A percentile compares a stretch with the other conserved stretches of the same genome.
phyloP scores from a whole-genome alignment of 2,113 vertebrate species.

The Axis porcinus region DNA sequence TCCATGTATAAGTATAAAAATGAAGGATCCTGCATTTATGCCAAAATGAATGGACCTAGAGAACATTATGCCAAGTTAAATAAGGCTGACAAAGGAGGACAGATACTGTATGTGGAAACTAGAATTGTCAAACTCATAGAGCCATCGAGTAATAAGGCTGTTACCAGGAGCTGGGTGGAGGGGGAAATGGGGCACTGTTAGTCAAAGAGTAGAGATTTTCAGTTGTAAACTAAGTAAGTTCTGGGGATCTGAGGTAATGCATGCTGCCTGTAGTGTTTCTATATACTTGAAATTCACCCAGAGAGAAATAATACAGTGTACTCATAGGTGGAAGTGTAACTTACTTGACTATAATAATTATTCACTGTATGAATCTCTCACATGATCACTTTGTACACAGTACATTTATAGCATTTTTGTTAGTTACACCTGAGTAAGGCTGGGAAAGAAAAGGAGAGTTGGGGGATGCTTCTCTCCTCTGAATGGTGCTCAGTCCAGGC shows the following conservation, averaged over 20 bases:
- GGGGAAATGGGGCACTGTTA: not conserved
- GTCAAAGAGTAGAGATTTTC: not conserved
- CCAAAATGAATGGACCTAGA: not conserved
- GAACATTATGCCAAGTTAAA: too few species aligned
- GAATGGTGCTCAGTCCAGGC: not conserved
- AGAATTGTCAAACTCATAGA: not conserved
- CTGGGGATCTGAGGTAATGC: not conserved
- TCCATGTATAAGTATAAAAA: not conserved
- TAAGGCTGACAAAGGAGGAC: not conserved
- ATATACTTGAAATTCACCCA: not conserved
- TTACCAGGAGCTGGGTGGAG: not conserved
- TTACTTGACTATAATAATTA: not conserved
- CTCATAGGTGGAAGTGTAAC: too few species aligned
- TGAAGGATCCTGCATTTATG: too few species aligned
- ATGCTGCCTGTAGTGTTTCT: not conserved
- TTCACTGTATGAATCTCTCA: not conserved
- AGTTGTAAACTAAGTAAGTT: not conserved
- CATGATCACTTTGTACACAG: not conserved
- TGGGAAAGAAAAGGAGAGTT: not conserved
- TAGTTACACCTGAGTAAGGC: not conserved
- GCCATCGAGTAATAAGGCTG: not conserved
- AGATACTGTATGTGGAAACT: not conserved
- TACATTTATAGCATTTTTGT: not conserved
- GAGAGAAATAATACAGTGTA: not conserved
- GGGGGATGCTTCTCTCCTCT: not conserved